Evolutionary conservation across 2,113 vertebrate genomes (phyloP).

Genomic region (Galeopterus variegatus): DNA sequence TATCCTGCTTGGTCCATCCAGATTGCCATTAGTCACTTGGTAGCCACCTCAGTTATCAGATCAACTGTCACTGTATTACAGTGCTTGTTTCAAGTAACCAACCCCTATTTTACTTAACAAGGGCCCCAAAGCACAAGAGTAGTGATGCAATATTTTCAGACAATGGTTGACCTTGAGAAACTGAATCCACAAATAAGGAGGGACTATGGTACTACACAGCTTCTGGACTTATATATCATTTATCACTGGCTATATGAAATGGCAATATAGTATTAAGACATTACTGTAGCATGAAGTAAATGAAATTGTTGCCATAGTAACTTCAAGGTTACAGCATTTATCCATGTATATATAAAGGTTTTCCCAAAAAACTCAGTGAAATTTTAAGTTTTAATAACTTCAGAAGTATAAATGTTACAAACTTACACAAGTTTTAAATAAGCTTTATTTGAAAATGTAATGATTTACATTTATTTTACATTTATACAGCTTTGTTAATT

Average conservation of each 20-base stretch:
- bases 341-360: background rate
- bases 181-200: background rate
- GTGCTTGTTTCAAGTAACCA: background rate
- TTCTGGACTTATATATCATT: background rate
- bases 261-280: background rate
- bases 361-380: background rate
- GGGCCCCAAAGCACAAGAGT: background rate
- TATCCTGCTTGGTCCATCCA: background rate
- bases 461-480: conserved; percentile 29
- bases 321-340: background rate
- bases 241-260: background rate
- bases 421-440: background rate
- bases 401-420: background rate
- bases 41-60: background rate
- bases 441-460: background rate
- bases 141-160: background rate
- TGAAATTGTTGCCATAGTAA: background rate
- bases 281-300: background rate
- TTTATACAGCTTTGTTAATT: background rate
- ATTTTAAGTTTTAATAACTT: conserved; percentile 22
- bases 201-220: background rate
- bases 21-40: background rate
- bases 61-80: background rate
- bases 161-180: background rate
- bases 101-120: background rate